phyloP scores from a whole-genome alignment of 2,113 vertebrate species.

The Pungitius pungitius region DNA sequence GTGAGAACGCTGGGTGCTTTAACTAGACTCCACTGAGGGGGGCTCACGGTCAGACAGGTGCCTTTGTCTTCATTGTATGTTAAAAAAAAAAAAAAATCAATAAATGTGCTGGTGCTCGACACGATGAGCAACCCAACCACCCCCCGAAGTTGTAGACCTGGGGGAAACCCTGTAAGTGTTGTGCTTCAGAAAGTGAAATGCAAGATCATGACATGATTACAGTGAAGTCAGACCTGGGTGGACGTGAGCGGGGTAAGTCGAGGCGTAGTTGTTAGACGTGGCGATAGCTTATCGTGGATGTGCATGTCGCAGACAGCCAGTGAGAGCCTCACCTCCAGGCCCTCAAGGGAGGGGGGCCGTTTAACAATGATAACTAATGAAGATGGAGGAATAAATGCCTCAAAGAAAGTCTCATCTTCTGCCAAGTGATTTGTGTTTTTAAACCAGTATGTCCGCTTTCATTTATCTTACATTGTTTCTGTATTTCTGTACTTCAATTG shows the following conservation, averaged over 20 bases:
- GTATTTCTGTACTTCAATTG: neutral
- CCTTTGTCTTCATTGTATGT: slow-evolving; percentile 8
- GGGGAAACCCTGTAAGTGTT: too few species aligned
- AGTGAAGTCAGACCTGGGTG: neutral
- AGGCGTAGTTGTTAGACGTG: slow-evolving; percentile 48
- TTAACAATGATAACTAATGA: neutral
- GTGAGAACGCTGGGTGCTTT: neutral
- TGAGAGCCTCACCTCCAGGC: neutral
- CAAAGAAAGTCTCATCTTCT: neutral
- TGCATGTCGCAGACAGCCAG: slow-evolving; percentile 30
- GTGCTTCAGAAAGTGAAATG: neutral
- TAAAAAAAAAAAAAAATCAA: too few species aligned
- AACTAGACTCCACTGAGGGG: slow-evolving; percentile 5
- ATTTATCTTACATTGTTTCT: neutral
- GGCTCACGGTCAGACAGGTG: neutral
- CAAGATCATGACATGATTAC: too few species aligned
- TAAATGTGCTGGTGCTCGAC: too few species aligned
- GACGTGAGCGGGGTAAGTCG: neutral
- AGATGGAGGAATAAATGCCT: neutral
- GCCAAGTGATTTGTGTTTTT: neutral
- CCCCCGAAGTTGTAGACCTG: too few species aligned
- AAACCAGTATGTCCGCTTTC: neutral
- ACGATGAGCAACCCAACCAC: slow-evolving; percentile 9
- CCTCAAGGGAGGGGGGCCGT: neutral
- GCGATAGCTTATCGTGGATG: slow-evolving; percentile 69